Base-by-base conservation (phyloP, 2,113 vertebrate species). In the Scophthalmus maximus region DNA sequence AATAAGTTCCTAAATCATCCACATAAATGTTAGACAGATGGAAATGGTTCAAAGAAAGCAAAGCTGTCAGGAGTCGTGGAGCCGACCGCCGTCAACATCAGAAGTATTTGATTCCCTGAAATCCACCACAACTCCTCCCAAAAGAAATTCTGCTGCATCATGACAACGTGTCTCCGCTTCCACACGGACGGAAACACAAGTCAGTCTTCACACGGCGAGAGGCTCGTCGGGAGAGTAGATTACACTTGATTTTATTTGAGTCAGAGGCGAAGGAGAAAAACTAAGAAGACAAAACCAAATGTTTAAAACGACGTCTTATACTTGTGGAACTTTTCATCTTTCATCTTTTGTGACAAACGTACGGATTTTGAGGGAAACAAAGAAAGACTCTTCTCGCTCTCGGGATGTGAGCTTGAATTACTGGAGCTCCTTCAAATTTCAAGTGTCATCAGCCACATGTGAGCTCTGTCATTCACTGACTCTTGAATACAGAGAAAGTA, bases 381-480 rank as follows among this genome's bases (percentile, higher is more conserved):
- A 57, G 26, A 12, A 44, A 32, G 34, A 25, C 11, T 22, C 20
- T 26, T 22, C 20, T 26, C 34, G 11, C 32, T 67, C 20, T 42
- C 23, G 4, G 1, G 3, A 32, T 66, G 30, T 30, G 52, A 73
- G 46, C 26, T 70, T 60, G 12, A 70, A 53, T 26, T n/a, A 36
- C 20, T 17, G 17, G 8, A 50, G 69, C 25, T 64, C 47, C 59
- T 76, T 69, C 26, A 73, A 20, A 51, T 5, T n/a, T 34, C 27
- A 59, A 81, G 83, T 61, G 36, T 46, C 64, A 73, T 67, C 65
- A 51, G 40, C 11, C n/a, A 38, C 25, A 30, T 52, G 44, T 52
- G 49, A 7, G 36, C 30, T 49, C 18, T 68, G 53, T 25, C 67
- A 73, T 47, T n/a, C n/a, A n/a, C n/a, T n/a, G 66, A 55, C 5